A percentile compares a stretch with the other conserved stretches of the same genome.
These are phyloP conservation scores for Psittacula cyanocephala DNA, from an alignment of 2,113 vertebrate species.

Conservation along the genomic window DNA sequence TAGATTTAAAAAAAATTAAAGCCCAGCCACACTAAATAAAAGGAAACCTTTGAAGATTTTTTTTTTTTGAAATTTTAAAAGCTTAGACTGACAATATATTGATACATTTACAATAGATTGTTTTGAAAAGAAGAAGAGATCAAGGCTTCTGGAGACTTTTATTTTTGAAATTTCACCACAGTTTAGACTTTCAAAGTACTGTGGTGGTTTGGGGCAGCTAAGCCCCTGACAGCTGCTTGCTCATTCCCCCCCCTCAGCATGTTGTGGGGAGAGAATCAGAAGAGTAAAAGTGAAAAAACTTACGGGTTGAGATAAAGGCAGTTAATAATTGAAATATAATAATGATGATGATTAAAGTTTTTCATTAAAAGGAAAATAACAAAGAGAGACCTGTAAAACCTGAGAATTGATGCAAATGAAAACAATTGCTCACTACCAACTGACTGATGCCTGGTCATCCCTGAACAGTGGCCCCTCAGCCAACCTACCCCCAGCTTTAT, in stretches of 20 bases:
- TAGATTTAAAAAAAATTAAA: neutral
- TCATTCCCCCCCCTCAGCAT: neutral
- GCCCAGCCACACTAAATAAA: neutral
- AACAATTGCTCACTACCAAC: neutral
- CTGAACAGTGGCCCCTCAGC: fast-evolving
- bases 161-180: neutral
- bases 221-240: neutral
- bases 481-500: neutral
- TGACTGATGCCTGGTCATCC: neutral
- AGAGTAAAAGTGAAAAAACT: neutral
- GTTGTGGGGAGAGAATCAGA: neutral
- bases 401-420: neutral
- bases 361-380: neutral
- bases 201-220: neutral
- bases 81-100: neutral
- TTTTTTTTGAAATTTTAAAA: neutral
- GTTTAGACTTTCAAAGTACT: neutral
- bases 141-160: neutral
- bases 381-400: neutral
- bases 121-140: neutral
- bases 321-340: neutral
- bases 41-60: neutral
- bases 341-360: neutral
- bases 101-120: neutral
- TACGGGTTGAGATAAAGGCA: neutral